Evolutionary conservation across 2,888 invertebrate genomes (phyloP).

Genomic region (Melanostoma scalare): DNA sequence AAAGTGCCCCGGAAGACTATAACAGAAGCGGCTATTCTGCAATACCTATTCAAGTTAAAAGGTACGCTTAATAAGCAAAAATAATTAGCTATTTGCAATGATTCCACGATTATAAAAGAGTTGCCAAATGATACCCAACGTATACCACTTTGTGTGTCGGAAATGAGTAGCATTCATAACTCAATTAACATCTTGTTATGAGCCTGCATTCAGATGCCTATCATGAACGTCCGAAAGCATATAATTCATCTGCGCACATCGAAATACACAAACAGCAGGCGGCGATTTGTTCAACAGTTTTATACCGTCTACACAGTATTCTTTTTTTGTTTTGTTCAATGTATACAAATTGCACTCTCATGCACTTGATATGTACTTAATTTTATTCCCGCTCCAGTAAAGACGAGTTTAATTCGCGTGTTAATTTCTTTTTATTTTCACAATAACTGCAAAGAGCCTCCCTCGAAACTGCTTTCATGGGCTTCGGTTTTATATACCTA

Average conservation of each 20-base stretch:
- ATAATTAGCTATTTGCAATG: background rate
- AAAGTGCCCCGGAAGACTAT: too few species aligned
- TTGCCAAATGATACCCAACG: slow-evolving; percentile 12
- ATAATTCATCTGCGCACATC: slow-evolving; percentile 47
- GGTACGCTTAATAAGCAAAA: too few species aligned
- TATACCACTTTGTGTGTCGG: slow-evolving; percentile 19
- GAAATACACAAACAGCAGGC: slow-evolving; percentile 33
- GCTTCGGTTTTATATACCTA: slow-evolving; percentile 23
- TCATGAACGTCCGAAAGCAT: slow-evolving; percentile 19
- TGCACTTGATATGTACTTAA: slow-evolving; percentile 18
- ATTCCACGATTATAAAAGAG: background rate
- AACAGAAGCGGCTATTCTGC: too few species aligned
- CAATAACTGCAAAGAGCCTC: slow-evolving; percentile 41
- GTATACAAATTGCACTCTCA: slow-evolving; percentile 55
- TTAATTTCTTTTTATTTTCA: slow-evolving; percentile 56
- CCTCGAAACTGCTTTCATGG: slow-evolving; percentile 41
- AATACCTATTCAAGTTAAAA: too few species aligned
- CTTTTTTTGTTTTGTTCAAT: slow-evolving; percentile 33
- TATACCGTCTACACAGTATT: slow-evolving; percentile 30
- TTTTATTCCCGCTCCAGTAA: slow-evolving; percentile 59
- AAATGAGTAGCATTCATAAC: slow-evolving; percentile 46
- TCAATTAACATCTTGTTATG: slow-evolving; percentile 60
- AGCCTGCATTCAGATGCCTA: slow-evolving; percentile 42
- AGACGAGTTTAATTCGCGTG: slow-evolving; percentile 61
- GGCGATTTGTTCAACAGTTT: slow-evolving; percentile 69